phyloP scores from a whole-genome alignment of 2,113 vertebrate species.

The Cheirogaleus medius region DNA sequence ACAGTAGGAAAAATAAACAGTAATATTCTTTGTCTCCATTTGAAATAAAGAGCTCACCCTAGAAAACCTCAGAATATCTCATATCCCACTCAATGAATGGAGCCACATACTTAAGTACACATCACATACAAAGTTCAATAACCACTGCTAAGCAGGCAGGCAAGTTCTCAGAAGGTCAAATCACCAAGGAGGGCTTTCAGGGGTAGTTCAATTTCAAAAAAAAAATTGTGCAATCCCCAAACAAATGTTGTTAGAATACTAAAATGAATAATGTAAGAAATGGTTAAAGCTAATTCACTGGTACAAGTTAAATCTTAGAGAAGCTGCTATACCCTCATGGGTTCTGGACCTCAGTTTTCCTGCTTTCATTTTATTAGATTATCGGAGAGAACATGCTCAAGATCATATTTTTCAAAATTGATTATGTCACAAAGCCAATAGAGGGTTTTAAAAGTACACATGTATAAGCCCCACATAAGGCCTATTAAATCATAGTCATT shows the following conservation, averaged over 20 bases:
- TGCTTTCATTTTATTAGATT: neutral
- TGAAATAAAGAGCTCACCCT: neutral
- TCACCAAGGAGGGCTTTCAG: neutral
- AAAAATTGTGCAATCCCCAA: neutral
- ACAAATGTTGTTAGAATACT: neutral
- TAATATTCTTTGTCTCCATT: neutral
- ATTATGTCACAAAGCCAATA: neutral
- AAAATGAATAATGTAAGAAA: neutral
- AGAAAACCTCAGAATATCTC: neutral
- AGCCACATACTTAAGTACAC: neutral
- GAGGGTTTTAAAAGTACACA: neutral
- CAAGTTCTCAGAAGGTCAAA: neutral
- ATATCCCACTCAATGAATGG: neutral
- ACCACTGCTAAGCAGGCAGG: neutral
- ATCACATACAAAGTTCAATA: neutral
- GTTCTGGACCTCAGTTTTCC: neutral
- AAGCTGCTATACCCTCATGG: neutral
- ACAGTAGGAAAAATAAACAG: neutral
- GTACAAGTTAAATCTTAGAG: neutral
- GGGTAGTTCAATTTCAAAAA: neutral
- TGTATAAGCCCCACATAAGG: neutral
- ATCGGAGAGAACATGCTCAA: neutral
- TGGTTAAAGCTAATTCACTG: neutral
- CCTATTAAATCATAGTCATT: neutral
- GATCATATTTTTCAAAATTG: neutral